These are phyloP conservation scores for Sericinus montela DNA, from an alignment of 2,888 invertebrate species.

Conservation along the genomic window DNA sequence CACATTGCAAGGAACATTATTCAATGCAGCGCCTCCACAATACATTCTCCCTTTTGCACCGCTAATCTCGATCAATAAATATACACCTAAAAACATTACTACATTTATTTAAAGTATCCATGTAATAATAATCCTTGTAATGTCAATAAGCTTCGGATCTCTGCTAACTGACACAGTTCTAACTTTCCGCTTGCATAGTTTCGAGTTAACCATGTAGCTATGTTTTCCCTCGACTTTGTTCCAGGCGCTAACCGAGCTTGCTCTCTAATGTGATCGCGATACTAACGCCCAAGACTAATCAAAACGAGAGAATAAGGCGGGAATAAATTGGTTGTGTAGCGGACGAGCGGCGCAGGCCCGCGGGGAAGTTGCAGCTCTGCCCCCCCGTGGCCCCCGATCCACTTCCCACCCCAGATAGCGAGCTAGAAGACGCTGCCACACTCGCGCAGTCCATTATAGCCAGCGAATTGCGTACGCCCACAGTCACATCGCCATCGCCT, in stretches of 20 bases:
- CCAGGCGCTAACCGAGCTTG: constrained; percentile 81
- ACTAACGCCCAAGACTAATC: constrained; percentile 77
- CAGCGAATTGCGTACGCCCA: constrained; percentile 58
- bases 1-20: constrained; percentile 73
- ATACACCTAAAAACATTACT: not conserved
- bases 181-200: constrained; percentile 72
- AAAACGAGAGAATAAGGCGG: constrained; percentile 70
- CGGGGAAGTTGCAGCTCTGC: constrained; percentile 61
- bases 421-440: constrained; percentile 69
- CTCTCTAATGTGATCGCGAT: constrained; percentile 79
- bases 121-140: constrained; percentile 66
- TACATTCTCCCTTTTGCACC: constrained; percentile 28
- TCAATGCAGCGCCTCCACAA: constrained; percentile 42
- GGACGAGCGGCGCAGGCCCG: constrained; percentile 72
- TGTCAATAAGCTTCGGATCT: constrained; percentile 46
- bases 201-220: constrained; percentile 70
- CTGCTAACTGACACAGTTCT: constrained; percentile 54
- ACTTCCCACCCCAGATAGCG: constrained; percentile 72
- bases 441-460: constrained; percentile 73
- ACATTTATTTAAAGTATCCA: not conserved
- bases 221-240: constrained; percentile 76
- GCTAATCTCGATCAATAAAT: constrained; percentile 21
- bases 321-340: constrained; percentile 74
- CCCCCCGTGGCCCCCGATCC: constrained; percentile 60
- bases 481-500: constrained; percentile 49